Evolutionary conservation across 2,888 invertebrate species (phyloP).

Genomic region (Monopis laevigella): DNA sequence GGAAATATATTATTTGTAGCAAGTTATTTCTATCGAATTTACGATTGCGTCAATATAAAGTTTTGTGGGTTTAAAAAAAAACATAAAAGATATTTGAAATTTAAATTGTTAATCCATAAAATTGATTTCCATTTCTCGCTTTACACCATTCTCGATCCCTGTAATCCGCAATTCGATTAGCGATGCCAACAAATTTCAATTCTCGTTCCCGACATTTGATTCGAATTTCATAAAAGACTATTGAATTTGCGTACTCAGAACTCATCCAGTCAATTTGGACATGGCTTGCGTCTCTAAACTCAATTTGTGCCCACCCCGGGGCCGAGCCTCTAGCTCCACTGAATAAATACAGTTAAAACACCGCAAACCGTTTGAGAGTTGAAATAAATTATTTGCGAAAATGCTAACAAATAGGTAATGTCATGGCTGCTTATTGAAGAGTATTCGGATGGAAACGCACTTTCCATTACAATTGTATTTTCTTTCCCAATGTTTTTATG

Average conservation of each 20-base stretch:
- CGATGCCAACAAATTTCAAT: background rate
- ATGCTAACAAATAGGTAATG: background rate
- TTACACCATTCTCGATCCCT: too few species aligned
- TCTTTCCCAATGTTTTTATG: too few species aligned
- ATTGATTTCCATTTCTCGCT: too few species aligned
- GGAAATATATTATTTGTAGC: too few species aligned
- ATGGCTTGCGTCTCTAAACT: background rate
- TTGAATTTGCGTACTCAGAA: background rate
- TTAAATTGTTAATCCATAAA: too few species aligned
- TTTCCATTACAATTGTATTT: too few species aligned
- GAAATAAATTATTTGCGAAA: slow-evolving; percentile 12
- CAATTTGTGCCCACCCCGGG: slow-evolving; percentile 3
- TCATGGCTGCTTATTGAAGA: background rate
- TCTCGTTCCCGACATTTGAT: background rate
- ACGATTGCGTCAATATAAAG: too few species aligned
- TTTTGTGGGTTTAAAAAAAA: too few species aligned
- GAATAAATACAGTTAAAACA: slow-evolving; percentile 16
- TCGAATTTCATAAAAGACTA: background rate
- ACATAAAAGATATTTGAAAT: too few species aligned
- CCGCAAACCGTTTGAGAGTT: slow-evolving; percentile 11
- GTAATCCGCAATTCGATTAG: background rate
- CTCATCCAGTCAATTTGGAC: slow-evolving; percentile 1
- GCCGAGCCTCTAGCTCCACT: slow-evolving; percentile 2
- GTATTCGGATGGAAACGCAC: too few species aligned
- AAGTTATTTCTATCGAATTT: too few species aligned